phyloP scores from a whole-genome alignment of 2,797 vertebrate species.

The Spheniscus humboldti region DNA sequence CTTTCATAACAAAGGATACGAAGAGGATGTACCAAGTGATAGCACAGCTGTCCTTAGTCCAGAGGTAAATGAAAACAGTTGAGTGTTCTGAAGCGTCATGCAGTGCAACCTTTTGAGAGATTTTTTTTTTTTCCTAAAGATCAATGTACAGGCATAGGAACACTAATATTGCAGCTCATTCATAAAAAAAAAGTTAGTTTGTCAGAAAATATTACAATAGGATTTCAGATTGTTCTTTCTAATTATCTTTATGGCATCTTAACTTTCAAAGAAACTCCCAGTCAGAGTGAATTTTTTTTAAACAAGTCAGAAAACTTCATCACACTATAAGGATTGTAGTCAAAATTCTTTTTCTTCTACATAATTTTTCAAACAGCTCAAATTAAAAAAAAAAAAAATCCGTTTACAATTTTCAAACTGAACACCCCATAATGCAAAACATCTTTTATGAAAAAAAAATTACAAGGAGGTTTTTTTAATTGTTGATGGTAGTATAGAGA shows the following conservation, averaged over 20 bases:
- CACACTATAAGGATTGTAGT: neutral
- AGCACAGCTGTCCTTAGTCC: conserved; percentile 95
- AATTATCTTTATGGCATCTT: neutral
- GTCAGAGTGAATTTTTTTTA: neutral
- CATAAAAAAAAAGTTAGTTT: neutral
- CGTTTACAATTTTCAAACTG: neutral
- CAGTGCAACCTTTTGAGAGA: neutral
- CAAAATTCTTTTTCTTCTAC: neutral
- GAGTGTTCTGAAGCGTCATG: neutral
- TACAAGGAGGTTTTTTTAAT: neutral
- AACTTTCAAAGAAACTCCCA: neutral
- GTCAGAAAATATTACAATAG: neutral
- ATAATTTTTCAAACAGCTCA: neutral
- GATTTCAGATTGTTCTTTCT: neutral
- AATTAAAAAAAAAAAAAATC: neutral
- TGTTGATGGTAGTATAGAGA: neutral
- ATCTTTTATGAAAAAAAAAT: neutral
- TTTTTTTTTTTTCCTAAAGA: neutral
- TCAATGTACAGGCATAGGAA: neutral
- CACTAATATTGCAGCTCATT: neutral
- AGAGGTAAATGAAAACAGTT: conserved; percentile 78
- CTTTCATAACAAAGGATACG: conserved; percentile 92
- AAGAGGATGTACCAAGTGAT: conserved; percentile 95
- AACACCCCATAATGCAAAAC: neutral
- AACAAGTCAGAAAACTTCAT: neutral